Evolutionary conservation across 2,797 vertebrate species (phyloP).

Genomic region (Intellagama lesueurii): DNA sequence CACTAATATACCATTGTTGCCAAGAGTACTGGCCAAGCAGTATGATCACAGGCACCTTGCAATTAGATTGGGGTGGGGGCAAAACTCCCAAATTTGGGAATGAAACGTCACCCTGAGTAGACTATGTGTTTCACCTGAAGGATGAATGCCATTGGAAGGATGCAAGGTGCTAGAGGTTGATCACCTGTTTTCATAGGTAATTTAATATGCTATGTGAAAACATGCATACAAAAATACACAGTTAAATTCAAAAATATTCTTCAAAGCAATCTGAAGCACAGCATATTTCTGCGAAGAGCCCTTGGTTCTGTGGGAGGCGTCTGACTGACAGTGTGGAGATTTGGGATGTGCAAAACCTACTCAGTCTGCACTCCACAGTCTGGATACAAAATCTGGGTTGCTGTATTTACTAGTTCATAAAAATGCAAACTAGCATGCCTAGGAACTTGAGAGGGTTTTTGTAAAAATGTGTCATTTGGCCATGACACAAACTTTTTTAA

Average conservation of each 20-base stretch:
- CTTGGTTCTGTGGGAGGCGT: constrained; percentile 1
- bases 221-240: neutral
- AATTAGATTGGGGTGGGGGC: no score
- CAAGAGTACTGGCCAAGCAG: neutral
- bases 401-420: constrained; percentile 66
- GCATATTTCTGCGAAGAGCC: constrained; percentile 60
- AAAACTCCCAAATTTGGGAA: no score
- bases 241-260: neutral
- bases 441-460: constrained; percentile 70
- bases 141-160: neutral
- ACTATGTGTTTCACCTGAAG: neutral
- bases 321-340: constrained; percentile 53
- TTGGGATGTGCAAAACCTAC: constrained; percentile 46
- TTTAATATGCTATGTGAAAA: neutral
- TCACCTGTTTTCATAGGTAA: neutral
- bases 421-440: constrained; percentile 74
- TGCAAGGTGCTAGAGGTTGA: neutral
- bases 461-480: constrained; percentile 67
- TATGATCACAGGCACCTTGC: no score
- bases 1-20: no score
- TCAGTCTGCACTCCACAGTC: constrained; percentile 61
- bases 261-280: constrained; percentile 44
- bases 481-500: constrained; percentile 73
- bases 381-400: constrained; percentile 61
- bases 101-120: no score